Evolutionary conservation across 1,140 invertebrate genomes (phyloP).

Genomic region (Heliconius congener): DNA sequence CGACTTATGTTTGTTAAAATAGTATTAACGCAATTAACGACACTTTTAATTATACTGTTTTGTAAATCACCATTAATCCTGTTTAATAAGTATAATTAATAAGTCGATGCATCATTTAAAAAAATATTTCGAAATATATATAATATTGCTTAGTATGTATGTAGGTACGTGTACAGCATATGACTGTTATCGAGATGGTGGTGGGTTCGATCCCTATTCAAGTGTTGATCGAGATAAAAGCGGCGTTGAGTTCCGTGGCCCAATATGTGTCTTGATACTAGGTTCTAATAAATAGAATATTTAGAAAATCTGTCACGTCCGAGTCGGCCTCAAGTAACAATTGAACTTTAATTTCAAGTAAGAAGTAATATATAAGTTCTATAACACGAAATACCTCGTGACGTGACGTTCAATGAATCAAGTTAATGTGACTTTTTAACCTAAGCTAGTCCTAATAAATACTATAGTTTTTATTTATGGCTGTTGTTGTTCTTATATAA

Average conservation of each 20-base stretch:
- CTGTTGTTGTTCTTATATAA: neutral
- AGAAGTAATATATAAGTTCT: neutral
- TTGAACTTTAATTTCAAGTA: neutral
- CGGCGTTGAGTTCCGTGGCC: too few relatives aligned
- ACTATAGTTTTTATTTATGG: neutral
- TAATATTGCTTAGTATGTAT: neutral
- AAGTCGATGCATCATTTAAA: neutral
- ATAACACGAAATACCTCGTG: neutral
- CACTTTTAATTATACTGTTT: conserved; percentile 11
- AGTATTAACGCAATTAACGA: conserved; percentile 2
- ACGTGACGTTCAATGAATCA: neutral
- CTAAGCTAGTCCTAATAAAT: neutral
- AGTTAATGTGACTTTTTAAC: neutral
- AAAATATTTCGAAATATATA: neutral
- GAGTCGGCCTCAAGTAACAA: too few relatives aligned
- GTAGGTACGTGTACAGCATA: neutral
- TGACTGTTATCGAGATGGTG: too few relatives aligned
- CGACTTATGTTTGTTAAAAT: conserved; percentile 15
- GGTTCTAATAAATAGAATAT: too few relatives aligned
- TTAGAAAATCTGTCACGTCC: too few relatives aligned
- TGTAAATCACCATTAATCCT: conserved; percentile 9
- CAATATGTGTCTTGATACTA: too few relatives aligned
- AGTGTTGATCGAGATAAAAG: too few relatives aligned
- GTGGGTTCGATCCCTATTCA: too few relatives aligned
- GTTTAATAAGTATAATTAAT: conserved; percentile 10